phyloP scores from a whole-genome alignment of 2,113 vertebrate species.

The Oreocharis arfaki region DNA sequence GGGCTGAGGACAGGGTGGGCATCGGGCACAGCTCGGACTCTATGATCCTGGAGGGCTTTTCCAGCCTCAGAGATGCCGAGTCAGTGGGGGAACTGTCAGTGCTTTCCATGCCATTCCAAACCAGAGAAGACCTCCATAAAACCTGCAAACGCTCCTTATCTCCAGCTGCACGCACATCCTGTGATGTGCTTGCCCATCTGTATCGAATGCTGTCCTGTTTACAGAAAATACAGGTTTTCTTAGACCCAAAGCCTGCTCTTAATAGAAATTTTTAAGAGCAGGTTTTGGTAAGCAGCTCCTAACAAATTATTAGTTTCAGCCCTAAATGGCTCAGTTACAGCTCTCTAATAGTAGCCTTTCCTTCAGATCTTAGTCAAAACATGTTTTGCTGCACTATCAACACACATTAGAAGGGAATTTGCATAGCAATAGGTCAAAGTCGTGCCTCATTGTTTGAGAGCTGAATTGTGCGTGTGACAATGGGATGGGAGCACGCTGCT shows the following conservation, averaged over 20 bases:
- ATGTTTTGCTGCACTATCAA: neutral
- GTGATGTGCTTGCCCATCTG: neutral
- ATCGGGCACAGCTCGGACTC: accelerated
- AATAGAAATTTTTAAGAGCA: neutral
- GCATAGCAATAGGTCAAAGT: neutral
- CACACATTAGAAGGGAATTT: neutral
- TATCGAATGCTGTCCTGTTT: neutral
- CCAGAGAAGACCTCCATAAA: neutral
- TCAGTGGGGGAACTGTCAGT: neutral
- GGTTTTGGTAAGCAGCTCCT: neutral
- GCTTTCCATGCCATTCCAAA: neutral
- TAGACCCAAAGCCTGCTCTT: neutral
- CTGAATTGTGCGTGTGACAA: slow-evolving; percentile 20
- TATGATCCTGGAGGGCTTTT: neutral
- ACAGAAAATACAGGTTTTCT: neutral
- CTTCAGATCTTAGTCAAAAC: neutral
- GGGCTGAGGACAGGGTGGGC: neutral
- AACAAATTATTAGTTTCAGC: neutral
- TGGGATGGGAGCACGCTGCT: neutral
- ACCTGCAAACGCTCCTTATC: neutral
- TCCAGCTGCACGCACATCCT: neutral
- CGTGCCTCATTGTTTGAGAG: neutral
- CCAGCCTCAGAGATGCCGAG: neutral
- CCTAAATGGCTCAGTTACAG: neutral
- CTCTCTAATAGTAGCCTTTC: neutral